Conservation (phyloP, 2,113 vertebrate genomes). For the Accipiter virgatus region DNA sequence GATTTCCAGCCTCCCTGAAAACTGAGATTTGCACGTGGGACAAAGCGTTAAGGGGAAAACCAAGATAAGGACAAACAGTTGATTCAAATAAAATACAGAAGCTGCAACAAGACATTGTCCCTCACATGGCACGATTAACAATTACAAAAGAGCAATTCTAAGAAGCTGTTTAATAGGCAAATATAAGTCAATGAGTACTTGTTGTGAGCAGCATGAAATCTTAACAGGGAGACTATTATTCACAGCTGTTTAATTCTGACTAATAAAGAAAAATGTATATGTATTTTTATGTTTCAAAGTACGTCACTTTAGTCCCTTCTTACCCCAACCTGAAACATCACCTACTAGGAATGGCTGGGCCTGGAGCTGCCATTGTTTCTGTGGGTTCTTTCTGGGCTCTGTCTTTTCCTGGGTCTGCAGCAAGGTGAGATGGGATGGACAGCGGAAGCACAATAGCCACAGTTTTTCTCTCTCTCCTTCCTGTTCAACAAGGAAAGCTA, state of each 20-base stretch:
- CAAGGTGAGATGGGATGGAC: constrained; percentile 55
- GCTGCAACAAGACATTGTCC: not conserved
- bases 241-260: not conserved
- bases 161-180: not conserved
- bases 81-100: not conserved
- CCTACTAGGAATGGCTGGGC: constrained; percentile 70
- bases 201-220: not conserved
- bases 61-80: not conserved
- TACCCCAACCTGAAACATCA: constrained; percentile 65
- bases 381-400: constrained; percentile 47
- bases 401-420: constrained; percentile 50
- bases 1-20: not conserved
- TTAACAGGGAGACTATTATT: not conserved
- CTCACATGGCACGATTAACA: not conserved
- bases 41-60: not conserved
- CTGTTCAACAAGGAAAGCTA: constrained; percentile 77
- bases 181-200: not conserved
- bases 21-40: not conserved
- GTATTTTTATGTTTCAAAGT: not conserved
- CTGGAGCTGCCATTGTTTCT: constrained; percentile 63
- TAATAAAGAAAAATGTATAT: not conserved
- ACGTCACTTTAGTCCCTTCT: not conserved
- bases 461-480: constrained; percentile 71
- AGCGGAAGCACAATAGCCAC: constrained; percentile 54
- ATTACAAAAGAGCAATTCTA: not conserved